Conservation (phyloP, 2,888 invertebrate species). For the Cryptus viduatorius region DNA sequence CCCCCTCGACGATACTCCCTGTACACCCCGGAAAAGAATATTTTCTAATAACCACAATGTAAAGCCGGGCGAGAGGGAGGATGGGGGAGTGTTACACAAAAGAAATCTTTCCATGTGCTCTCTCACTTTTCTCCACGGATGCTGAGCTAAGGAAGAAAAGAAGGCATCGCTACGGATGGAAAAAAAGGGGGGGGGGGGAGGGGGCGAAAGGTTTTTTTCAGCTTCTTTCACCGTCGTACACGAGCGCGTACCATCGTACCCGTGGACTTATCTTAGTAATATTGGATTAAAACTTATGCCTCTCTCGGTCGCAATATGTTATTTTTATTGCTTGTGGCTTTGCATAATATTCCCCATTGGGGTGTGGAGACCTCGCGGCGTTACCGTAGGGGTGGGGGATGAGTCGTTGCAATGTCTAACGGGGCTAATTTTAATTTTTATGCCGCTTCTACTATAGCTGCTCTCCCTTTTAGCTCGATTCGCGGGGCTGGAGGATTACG, state of each 20-base stretch:
- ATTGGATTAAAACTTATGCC: constrained; percentile 85
- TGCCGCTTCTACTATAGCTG: constrained; percentile 69
- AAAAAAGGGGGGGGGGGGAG: constrained; percentile 58
- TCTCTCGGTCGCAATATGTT: constrained; percentile 84
- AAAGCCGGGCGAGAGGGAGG: constrained; percentile 71
- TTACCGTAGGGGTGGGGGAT: not conserved
- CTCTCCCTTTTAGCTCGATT: constrained; percentile 41
- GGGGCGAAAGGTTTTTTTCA: constrained; percentile 59
- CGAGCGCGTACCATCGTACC: constrained; percentile 43
- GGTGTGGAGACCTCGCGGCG: constrained; percentile 58
- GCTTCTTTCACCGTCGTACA: constrained; percentile 41
- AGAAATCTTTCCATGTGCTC: constrained; percentile 80
- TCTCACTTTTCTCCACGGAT: constrained; percentile 66
- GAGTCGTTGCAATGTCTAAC: constrained; percentile 62
- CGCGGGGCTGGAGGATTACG: constrained; percentile 70
- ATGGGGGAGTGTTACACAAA: constrained; percentile 83
- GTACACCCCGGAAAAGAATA: constrained; percentile 76
- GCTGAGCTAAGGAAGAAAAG: constrained; percentile 58
- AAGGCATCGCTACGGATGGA: constrained; percentile 36
- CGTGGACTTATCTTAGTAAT: constrained; percentile 84
- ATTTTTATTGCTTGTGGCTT: constrained; percentile 85
- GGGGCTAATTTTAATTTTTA: constrained; percentile 85
- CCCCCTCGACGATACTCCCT: constrained; percentile 67
- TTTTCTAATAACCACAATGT: constrained; percentile 85
- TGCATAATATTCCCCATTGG: constrained; percentile 83